These are phyloP conservation scores for Donacobius atricapilla DNA, from an alignment of 2,113 vertebrate genomes.

Conservation along the genomic window DNA sequence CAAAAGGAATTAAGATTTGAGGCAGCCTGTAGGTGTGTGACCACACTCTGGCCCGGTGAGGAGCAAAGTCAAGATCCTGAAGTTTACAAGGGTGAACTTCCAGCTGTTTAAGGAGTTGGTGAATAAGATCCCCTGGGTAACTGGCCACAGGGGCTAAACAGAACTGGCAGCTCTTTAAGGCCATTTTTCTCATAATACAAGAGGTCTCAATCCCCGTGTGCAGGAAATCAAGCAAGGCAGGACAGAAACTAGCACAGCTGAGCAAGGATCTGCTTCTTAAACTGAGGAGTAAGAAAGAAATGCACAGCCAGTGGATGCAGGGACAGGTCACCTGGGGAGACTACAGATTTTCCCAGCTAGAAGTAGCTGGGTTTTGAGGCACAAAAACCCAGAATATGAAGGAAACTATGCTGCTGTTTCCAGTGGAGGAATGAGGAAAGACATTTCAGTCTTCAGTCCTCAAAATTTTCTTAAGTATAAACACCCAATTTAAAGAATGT, in stretches of 20 bases:
- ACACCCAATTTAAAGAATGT: background rate
- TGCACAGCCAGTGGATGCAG: background rate
- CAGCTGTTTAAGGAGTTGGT: background rate
- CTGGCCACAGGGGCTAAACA: background rate
- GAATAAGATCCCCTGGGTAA: background rate
- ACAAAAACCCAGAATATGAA: background rate
- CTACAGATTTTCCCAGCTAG: background rate
- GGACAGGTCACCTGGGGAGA: background rate
- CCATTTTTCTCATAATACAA: background rate
- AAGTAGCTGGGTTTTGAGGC: background rate
- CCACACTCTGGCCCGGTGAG: background rate
- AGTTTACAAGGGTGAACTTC: background rate
- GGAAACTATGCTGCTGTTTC: background rate
- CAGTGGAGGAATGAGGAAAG: background rate
- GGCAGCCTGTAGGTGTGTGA: background rate
- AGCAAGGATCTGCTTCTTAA: background rate
- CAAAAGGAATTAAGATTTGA: background rate
- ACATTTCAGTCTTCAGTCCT: background rate
- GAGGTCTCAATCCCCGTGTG: background rate
- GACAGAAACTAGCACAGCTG: background rate
- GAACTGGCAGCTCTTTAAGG: background rate
- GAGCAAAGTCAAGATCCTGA: background rate
- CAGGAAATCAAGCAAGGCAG: background rate
- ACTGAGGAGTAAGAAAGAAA: background rate
- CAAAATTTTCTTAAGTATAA: background rate